Evolutionary conservation across 2,888 invertebrate genomes (phyloP), one percentile per base, ranked within the genome.

Genomic region (Rhodophaea formosa): DNA sequence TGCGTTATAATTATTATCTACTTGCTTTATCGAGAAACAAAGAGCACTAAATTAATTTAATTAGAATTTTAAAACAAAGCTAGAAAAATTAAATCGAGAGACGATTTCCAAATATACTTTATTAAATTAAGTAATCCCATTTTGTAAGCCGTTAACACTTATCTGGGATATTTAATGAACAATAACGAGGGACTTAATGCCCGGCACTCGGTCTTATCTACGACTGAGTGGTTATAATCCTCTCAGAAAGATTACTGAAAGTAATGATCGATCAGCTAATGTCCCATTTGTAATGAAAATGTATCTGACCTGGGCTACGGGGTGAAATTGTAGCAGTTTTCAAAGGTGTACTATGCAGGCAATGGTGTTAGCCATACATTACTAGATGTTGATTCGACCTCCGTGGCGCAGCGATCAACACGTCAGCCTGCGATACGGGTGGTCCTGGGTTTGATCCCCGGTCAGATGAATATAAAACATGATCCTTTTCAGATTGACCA

Each of bases 91-190:
- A n/a, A 39, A n/a, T 39, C n/a, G 23, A 5, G 3, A 12, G n/a
- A n/a, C 39, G n/a, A n/a, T 5, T 39, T 32, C n/a, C 5, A 1
- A 39, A 39, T 39, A 39, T n/a, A 39, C 39, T 44, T 51, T 51
- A 53, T 53, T 53, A 43, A 53, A 29, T 30, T 29, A 55, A 35
- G 15, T 45, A 55, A 55, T 55, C 32, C 54, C 45, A 55, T 55
- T 55, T 46, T 29, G 54, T 55, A 45, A 55, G 54, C 45, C 30
- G 44, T 55, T 55, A 55, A 55, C 32, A 55, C 54, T 55, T 44
- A 55, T 55, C 54, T 45, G 54, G 16, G 45, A 55, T 55, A 55
- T 55, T 55, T 55, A 45, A 55, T 44, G 54, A 55, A 55, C 54
- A 45, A 45, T 55, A 30, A 45, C 45, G 45, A 45, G 32, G 45